phyloP scores from a whole-genome alignment of 2,113 vertebrate species.

The Sturnira hondurensis region DNA sequence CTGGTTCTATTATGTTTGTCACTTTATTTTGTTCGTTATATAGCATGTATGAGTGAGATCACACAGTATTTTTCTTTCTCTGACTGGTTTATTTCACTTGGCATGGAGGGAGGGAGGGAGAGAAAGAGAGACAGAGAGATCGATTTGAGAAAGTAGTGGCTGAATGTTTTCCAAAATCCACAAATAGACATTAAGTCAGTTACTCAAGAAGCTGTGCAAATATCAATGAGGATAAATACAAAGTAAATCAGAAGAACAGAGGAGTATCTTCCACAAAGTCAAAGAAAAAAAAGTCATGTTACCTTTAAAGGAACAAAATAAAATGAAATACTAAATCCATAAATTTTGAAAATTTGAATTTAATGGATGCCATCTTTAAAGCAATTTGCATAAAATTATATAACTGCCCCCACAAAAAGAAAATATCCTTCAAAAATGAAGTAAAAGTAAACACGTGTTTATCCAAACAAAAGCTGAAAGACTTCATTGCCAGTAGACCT shows the following conservation, averaged over 20 bases:
- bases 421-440: background rate
- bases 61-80: no score
- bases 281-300: background rate
- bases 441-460: background rate
- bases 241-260: background rate
- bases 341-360: background rate
- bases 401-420: accelerated
- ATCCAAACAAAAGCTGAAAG: background rate
- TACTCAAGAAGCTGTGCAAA: background rate
- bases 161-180: background rate
- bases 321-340: background rate
- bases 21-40: no score
- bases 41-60: no score
- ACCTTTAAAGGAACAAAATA: background rate
- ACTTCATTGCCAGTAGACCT: background rate
- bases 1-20: no score
- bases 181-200: background rate
- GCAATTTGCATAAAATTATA: background rate
- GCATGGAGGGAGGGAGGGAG: background rate
- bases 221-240: background rate
- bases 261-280: background rate
- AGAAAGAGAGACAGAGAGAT: no score
- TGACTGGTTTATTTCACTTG: no score
- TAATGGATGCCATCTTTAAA: background rate
- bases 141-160: background rate